Conservation (phyloP, 2,113 vertebrate species). For the Cyanoramphus novaezelandiae region DNA sequence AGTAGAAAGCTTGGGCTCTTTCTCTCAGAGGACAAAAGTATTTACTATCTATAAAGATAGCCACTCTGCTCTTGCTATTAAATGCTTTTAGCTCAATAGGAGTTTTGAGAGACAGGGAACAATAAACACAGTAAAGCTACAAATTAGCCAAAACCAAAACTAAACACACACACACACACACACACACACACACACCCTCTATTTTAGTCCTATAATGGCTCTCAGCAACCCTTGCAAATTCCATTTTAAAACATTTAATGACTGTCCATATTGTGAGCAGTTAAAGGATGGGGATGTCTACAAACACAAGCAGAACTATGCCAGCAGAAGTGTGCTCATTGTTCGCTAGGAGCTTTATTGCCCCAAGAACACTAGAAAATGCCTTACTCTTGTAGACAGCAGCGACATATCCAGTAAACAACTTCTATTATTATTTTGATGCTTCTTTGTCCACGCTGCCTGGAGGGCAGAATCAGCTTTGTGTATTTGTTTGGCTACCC, state of each 20-base stretch:
- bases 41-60: neutral
- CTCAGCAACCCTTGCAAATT: neutral
- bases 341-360: neutral
- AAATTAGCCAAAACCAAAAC: neutral
- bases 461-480: neutral
- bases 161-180: neutral
- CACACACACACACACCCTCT: rapidly evolving
- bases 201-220: neutral
- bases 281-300: neutral
- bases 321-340: neutral
- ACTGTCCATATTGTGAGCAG: neutral
- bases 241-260: neutral
- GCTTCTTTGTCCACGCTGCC: neutral
- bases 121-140: neutral
- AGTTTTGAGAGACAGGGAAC: neutral
- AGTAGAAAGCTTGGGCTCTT: neutral
- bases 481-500: neutral
- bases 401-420: neutral
- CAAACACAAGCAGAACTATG: neutral
- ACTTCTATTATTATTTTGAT: neutral
- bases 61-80: neutral
- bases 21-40: neutral
- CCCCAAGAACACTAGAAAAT: neutral
- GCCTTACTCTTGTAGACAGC: neutral
- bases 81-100: neutral